Evolutionary conservation across 2,888 invertebrate genomes (phyloP).

Genomic region (Brachyptera putata): DNA sequence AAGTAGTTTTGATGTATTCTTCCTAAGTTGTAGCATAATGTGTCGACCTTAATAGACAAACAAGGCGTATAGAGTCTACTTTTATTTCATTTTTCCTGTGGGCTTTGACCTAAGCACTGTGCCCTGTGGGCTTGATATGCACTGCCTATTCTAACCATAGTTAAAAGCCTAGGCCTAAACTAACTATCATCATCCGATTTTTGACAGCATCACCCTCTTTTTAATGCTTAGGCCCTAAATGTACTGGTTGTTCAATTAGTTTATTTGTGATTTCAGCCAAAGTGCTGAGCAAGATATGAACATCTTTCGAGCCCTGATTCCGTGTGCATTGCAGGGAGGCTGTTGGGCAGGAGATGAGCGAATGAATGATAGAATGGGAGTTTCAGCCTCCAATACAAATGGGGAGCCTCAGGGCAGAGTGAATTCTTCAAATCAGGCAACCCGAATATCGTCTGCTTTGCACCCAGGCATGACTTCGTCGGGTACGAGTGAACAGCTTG

Average conservation of each 20-base stretch:
- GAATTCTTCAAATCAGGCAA: conserved; percentile 26
- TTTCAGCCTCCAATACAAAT: conserved; percentile 32
- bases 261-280: conserved; percentile 30
- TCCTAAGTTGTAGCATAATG: neutral
- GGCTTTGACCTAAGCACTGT: conserved; percentile 5
- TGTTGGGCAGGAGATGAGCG: conserved; percentile 34
- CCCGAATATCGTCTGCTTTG: conserved; percentile 23
- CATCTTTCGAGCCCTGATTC: conserved; percentile 32
- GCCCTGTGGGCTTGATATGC: conserved; percentile 9
- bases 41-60: neutral
- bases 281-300: conserved; percentile 33
- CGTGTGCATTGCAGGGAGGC: conserved; percentile 34
- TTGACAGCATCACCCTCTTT: no score
- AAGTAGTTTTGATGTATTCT: neutral
- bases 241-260: no score
- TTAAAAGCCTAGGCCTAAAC: no score
- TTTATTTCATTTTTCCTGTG: no score
- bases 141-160: no score
- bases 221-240: no score
- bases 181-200: no score
- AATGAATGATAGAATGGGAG: conserved; percentile 34
- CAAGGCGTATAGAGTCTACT: no score
- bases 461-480: conserved; percentile 29
- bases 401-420: conserved; percentile 31
- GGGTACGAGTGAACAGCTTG: conserved; percentile 29